A percentile compares a stretch with the other conserved stretches of the same genome.
Conservation (phyloP, 2,888 invertebrate species). For the Neuroscelio doddi region DNA sequence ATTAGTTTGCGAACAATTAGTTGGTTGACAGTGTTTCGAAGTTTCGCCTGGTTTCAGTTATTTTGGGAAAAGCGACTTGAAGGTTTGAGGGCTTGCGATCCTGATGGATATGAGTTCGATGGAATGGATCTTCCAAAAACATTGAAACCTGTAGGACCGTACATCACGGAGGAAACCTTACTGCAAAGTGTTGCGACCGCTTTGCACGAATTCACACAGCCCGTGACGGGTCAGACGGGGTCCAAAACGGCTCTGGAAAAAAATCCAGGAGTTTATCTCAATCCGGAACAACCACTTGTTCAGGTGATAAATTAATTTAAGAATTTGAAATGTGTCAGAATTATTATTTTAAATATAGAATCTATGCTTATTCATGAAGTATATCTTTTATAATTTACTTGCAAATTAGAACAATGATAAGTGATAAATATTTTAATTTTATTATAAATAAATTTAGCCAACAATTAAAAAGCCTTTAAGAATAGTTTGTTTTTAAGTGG, state of each 20-base stretch:
- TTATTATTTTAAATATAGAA: no score
- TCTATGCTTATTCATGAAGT: no score
- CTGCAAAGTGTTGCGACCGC: conserved; percentile 97
- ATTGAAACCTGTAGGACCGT: conserved; percentile 87
- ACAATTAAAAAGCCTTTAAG: no score
- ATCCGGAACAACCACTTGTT: conserved; percentile 96
- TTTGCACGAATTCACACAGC: conserved; percentile 89
- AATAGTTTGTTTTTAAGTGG: no score
- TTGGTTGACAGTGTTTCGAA: no score
- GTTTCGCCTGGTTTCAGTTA: conserved; percentile 68
- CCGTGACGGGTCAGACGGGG: conserved; percentile 93
- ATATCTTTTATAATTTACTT: conserved; percentile 31
- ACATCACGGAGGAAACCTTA: conserved; percentile 89
- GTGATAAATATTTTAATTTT: no score
- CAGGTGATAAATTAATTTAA: conserved; percentile 74
- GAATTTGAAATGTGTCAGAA: no score
- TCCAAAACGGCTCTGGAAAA: conserved; percentile 87
- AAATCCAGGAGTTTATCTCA: conserved; percentile 94
- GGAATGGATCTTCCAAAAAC: conserved; percentile 89
- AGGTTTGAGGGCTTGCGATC: conserved; percentile 90
- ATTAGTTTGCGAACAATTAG: no score
- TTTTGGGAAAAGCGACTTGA: conserved; percentile 88
- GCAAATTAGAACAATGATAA: no score
- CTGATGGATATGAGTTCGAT: conserved; percentile 86
- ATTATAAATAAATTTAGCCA: no score